Conservation (phyloP, 23 tunicate genomes). For the Trididemnum clinides region DNA sequence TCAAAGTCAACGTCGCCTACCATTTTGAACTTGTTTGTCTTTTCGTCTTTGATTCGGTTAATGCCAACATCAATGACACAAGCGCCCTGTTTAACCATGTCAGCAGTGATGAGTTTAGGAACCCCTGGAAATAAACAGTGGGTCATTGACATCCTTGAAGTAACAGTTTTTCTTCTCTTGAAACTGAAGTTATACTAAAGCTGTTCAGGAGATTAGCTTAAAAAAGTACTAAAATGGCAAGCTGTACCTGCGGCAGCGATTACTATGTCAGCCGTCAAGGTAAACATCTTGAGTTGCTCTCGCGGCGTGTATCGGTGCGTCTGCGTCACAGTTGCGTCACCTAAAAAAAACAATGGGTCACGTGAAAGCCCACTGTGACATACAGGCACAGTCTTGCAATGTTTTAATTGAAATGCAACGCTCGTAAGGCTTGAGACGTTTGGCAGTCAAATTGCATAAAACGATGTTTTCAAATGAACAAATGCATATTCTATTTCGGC, state of each 20-base stretch:
- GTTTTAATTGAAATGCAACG: too few relatives aligned
- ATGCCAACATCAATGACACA: constrained; percentile 96
- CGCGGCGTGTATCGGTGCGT: constrained; percentile 91
- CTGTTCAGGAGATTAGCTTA: too few relatives aligned
- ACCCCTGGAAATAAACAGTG: constrained; percentile 59
- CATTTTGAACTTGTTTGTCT: constrained; percentile 69
- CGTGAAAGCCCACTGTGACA: too few relatives aligned
- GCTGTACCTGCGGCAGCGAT: constrained; percentile 94
- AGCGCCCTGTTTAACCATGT: constrained; percentile 93
- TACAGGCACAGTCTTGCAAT: too few relatives aligned
- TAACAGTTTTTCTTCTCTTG: too few relatives aligned
- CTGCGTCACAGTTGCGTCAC: constrained; percentile 94
- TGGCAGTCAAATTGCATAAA: too few relatives aligned
- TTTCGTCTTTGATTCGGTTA: constrained; percentile 69
- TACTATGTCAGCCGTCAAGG: constrained; percentile 78
- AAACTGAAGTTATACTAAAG: too few relatives aligned
- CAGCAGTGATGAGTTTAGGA: constrained; percentile 85
- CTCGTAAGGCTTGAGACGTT: too few relatives aligned
- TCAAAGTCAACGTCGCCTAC: constrained; percentile 97
- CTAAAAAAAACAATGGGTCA: constrained; percentile 2
- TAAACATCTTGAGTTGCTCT: constrained; percentile 83
- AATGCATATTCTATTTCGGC: too few relatives aligned
- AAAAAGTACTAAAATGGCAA: too few relatives aligned
- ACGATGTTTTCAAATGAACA: too few relatives aligned
- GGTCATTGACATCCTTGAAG: too few relatives aligned